Evolutionary conservation across 2,888 invertebrate species (phyloP).

Genomic region (Aleiodes alternator): DNA sequence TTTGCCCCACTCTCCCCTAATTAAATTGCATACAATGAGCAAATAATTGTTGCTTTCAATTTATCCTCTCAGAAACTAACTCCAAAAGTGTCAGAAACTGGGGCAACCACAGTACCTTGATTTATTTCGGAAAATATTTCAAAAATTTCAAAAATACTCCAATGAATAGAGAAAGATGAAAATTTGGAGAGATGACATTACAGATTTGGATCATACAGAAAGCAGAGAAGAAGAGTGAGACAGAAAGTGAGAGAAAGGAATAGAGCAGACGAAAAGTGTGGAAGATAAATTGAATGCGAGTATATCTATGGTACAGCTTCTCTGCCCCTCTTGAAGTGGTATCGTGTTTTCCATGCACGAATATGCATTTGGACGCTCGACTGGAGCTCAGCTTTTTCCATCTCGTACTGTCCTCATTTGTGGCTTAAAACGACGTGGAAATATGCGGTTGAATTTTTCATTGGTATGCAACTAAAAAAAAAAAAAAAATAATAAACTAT

Average conservation of each 20-base stretch:
- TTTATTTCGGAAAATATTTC: not conserved
- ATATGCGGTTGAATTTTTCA: slow-evolving; percentile 33
- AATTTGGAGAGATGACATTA: not conserved
- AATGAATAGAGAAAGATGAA: not conserved
- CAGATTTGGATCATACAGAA: not conserved
- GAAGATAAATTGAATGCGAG: slow-evolving; percentile 18
- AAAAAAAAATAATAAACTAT: not conserved
- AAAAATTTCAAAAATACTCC: not conserved
- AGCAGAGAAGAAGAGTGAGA: not conserved
- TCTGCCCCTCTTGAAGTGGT: slow-evolving; percentile 16
- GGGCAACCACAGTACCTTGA: no score
- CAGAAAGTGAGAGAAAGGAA: slow-evolving; percentile 18
- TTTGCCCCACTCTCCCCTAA: no score
- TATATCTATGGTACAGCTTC: not conserved
- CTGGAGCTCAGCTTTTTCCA: slow-evolving; percentile 18
- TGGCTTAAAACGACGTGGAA: slow-evolving; percentile 23
- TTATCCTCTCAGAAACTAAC: no score
- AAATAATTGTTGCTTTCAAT: no score
- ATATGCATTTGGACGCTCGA: slow-evolving; percentile 54
- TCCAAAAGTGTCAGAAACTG: no score
- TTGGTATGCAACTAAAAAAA: slow-evolving; percentile 12
- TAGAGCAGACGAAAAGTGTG: not conserved
- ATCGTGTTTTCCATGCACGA: slow-evolving; percentile 54
- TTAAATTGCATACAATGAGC: no score
- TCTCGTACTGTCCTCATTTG: slow-evolving; percentile 31